These are phyloP conservation scores for Neuroterus valhalla DNA, from an alignment of 1,140 invertebrate species.

Conservation along the genomic window DNA sequence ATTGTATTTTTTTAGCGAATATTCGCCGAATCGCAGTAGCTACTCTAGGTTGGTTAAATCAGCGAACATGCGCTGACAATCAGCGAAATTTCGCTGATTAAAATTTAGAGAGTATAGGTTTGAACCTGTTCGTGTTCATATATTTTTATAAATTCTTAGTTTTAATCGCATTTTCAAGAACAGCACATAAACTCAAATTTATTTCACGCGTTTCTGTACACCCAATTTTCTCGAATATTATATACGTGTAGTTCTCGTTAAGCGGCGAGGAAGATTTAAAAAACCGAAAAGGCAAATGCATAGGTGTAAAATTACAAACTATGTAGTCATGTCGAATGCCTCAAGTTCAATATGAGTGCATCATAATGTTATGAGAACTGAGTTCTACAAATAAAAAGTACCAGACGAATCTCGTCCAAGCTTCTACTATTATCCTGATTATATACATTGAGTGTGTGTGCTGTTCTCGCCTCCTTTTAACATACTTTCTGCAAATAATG, in stretches of 20 bases:
- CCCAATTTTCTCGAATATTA: too few relatives aligned
- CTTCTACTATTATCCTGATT: slow-evolving; percentile 4
- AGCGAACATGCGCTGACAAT: too few relatives aligned
- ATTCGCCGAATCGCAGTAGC: too few relatives aligned
- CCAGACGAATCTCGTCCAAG: neutral
- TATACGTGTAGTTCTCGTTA: slow-evolving; percentile 6
- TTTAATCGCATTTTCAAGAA: too few relatives aligned
- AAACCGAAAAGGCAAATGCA: neutral
- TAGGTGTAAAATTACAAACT: slow-evolving; percentile 7
- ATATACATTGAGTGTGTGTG: neutral
- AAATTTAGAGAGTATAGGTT: too few relatives aligned
- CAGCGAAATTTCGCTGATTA: too few relatives aligned
- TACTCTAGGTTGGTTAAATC: too few relatives aligned
- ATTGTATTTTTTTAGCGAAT: too few relatives aligned
- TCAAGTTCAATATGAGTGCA: slow-evolving; percentile 5
- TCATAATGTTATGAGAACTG: slow-evolving; percentile 6
- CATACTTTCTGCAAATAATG: slow-evolving; percentile 3
- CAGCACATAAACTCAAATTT: too few relatives aligned
- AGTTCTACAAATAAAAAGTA: slow-evolving; percentile 3
- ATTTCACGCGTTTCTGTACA: too few relatives aligned
- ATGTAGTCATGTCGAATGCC: slow-evolving; percentile 11
- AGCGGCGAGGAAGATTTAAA: neutral
- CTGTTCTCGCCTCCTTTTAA: neutral
- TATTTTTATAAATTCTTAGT: too few relatives aligned
- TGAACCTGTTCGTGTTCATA: too few relatives aligned